These are phyloP conservation scores for Proterorhinus semilunaris DNA, from an alignment of 2,113 vertebrate genomes.

Conservation along the genomic window DNA sequence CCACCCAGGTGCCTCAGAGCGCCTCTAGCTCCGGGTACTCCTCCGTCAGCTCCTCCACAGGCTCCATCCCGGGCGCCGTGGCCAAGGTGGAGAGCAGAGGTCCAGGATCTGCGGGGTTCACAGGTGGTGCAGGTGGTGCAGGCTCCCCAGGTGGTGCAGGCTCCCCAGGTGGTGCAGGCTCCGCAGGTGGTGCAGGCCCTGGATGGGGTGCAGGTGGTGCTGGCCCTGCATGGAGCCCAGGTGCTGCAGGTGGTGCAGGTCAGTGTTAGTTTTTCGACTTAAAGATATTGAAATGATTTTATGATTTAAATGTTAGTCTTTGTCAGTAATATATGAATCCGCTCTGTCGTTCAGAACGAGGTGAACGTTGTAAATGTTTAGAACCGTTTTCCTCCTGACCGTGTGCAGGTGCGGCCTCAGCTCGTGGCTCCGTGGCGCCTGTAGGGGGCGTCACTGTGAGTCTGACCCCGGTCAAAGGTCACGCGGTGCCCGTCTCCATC, in stretches of 20 bases:
- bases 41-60: conserved; percentile 6
- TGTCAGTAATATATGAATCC: too few relatives aligned
- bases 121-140: neutral
- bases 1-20: neutral
- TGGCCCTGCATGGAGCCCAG: too few relatives aligned
- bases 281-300: too few relatives aligned
- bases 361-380: too few relatives aligned
- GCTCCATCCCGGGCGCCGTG: conserved; percentile 1
- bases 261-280: too few relatives aligned
- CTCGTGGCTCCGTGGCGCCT: too few relatives aligned
- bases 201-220: neutral
- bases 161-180: neutral
- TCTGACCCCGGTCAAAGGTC: conserved; percentile 23
- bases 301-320: too few relatives aligned
- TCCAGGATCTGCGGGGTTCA: neutral
- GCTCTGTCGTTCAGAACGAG: too few relatives aligned
- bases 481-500: conserved; percentile 29
- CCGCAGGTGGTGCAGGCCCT: neutral
- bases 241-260: too few relatives aligned
- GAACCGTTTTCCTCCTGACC: too few relatives aligned
- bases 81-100: neutral
- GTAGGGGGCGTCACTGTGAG: neutral
- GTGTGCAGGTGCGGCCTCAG: neutral
- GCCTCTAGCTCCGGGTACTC: conserved; percentile 16
- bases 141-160: neutral